These are phyloP conservation scores for Thamnophis elegans DNA, from an alignment of 2,797 vertebrate species.

Conservation along the genomic window DNA sequence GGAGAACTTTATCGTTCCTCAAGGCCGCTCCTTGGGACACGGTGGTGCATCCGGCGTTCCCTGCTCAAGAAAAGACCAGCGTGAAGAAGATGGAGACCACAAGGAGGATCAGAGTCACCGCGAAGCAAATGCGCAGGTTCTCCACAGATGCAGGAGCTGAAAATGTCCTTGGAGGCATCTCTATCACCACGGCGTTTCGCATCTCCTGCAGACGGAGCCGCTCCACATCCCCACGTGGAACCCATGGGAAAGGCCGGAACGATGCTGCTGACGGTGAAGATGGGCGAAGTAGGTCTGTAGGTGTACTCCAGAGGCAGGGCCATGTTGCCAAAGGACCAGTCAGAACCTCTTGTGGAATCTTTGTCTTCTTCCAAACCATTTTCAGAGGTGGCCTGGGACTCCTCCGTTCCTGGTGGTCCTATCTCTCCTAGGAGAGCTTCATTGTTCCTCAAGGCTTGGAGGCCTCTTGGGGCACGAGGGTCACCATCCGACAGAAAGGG, in stretches of 20 bases:
- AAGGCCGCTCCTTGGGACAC: slow-evolving; percentile 35
- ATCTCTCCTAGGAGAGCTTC: not conserved
- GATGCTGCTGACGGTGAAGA: slow-evolving; percentile 52
- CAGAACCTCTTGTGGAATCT: rapidly evolving
- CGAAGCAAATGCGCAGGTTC: slow-evolving; percentile 65
- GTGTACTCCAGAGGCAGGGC: not conserved
- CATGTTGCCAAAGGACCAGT: rapidly evolving
- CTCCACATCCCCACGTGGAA: not conserved
- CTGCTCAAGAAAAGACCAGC: slow-evolving; percentile 65
- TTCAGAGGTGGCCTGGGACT: not conserved
- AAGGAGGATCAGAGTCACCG: slow-evolving; percentile 61
- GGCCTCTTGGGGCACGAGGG: slow-evolving; percentile 44
- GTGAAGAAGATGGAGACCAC: slow-evolving; percentile 64
- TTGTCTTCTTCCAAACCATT: not conserved
- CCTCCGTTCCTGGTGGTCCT: rapidly evolving
- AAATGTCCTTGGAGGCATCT: slow-evolving; percentile 49
- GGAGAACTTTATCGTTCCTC: slow-evolving; percentile 19
- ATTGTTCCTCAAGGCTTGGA: slow-evolving; percentile 11
- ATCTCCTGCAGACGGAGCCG: slow-evolving; percentile 42
- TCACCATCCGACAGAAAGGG: slow-evolving; percentile 67
- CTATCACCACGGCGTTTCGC: slow-evolving; percentile 37
- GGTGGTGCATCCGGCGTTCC: rapidly evolving
- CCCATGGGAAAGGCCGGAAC: slow-evolving; percentile 33
- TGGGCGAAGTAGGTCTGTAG: not conserved
- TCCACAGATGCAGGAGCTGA: slow-evolving; percentile 53